phyloP scores from a whole-genome alignment of 1,140 invertebrate genomes.

The Anadara kagoshimensis region DNA sequence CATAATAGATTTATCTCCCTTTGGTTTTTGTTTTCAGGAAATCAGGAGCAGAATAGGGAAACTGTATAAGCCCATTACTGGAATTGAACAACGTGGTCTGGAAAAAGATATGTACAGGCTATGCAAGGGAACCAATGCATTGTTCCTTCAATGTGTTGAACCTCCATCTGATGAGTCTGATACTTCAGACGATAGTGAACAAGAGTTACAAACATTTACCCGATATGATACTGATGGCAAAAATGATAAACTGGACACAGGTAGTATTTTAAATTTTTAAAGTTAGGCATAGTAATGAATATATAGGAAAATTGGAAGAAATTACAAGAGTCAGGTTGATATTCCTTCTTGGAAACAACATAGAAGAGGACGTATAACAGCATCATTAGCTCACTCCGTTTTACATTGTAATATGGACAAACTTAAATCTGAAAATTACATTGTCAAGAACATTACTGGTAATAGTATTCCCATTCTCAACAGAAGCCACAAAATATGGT shows the following conservation, averaged over 20 bases:
- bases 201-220: too few relatives aligned
- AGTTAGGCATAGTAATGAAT: constrained; percentile 7
- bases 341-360: constrained; percentile 18
- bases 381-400: constrained; percentile 2
- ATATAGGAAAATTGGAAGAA: constrained; percentile 16
- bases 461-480: neutral
- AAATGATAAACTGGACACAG: too few relatives aligned
- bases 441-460: constrained; percentile 13
- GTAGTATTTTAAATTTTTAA: too few relatives aligned
- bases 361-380: constrained; percentile 23
- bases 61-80: too few relatives aligned
- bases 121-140: constrained; percentile 25
- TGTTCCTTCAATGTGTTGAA: constrained; percentile 1
- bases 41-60: too few relatives aligned
- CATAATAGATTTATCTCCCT: too few relatives aligned
- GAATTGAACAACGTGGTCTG: too few relatives aligned
- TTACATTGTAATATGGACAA: constrained; percentile 5
- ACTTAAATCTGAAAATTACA: constrained; percentile 13
- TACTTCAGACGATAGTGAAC: neutral
- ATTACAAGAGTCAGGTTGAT: constrained; percentile 7
- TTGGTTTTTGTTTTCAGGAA: too few relatives aligned
- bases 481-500: neutral
- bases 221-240: too few relatives aligned
- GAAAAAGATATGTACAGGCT: too few relatives aligned
- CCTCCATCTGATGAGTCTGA: constrained; percentile 21